Percentiles rank a stretch among this genome's conserved stretches.
Evolutionary conservation across 2,888 invertebrate species (phyloP).

Genomic region (Rhopalosiphum nymphaeae): DNA sequence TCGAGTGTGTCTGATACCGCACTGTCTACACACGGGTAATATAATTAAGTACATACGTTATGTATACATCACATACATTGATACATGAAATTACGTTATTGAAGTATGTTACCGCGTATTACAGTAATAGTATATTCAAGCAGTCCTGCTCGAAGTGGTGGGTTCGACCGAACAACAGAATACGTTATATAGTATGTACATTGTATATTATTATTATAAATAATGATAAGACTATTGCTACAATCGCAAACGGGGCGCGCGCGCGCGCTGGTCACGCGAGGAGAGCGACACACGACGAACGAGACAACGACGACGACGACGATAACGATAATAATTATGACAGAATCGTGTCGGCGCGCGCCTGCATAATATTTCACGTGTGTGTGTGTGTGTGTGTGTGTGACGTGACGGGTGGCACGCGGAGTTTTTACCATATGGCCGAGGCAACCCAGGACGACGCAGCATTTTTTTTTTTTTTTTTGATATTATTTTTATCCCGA

Average conservation of each 20-base stretch:
- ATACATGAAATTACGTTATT: not conserved
- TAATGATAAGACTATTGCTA: conserved; percentile 7
- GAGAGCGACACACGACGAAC: conserved; percentile 30
- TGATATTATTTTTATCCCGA: not conserved
- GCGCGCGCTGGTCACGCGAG: conserved; percentile 25
- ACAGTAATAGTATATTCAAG: not conserved
- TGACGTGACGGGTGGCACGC: not conserved
- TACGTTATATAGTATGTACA: not conserved
- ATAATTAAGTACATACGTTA: not conserved
- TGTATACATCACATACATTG: not conserved
- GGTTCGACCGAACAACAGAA: not conserved
- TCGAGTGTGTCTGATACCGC: not conserved
- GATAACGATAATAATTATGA: conserved; percentile 30
- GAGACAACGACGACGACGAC: conserved; percentile 3
- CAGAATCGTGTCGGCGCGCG: conserved; percentile 19
- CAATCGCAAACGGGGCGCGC: not conserved
- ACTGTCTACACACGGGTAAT: not conserved
- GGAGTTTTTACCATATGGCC: not conserved
- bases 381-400: not conserved
- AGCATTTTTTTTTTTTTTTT: conserved; percentile 11
- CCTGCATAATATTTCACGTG: not conserved
- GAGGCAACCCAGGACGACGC: not conserved
- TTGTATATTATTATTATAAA: not conserved
- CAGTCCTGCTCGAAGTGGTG: not conserved
- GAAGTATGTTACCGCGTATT: not conserved